Conservation (phyloP, 2,113 vertebrate genomes). For the Acanthochromis polyacanthus region DNA sequence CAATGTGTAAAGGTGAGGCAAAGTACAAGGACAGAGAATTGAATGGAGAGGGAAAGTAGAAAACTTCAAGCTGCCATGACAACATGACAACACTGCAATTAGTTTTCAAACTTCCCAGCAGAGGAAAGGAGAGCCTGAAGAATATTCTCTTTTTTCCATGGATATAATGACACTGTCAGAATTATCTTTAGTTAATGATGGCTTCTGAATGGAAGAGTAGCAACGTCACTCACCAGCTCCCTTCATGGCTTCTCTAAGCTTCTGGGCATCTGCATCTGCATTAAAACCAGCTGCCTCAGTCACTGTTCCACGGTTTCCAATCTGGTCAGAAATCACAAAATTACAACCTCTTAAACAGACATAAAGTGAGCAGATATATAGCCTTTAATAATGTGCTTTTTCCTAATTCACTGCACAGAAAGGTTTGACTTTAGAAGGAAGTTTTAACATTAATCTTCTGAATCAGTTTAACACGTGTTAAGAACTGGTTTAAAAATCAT, state of each 20-base stretch:
- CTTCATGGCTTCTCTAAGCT: slow-evolving; percentile 93
- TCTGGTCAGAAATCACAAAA: slow-evolving; percentile 55
- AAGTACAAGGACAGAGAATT: slow-evolving; percentile 10
- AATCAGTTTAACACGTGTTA: too few species aligned
- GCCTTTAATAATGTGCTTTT: neutral
- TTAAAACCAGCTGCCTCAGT: slow-evolving; percentile 87
- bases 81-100: slow-evolving; percentile 21
- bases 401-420: neutral
- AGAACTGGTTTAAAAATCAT: neutral
- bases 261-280: slow-evolving; percentile 86
- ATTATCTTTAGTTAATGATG: slow-evolving; percentile 16
- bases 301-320: slow-evolving; percentile 87
- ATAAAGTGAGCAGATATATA: slow-evolving; percentile 3
- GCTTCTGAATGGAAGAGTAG: neutral
- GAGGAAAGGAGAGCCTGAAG: slow-evolving; percentile 6
- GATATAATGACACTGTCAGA: slow-evolving; percentile 3
- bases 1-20: neutral
- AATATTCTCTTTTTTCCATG: slow-evolving; percentile 25
- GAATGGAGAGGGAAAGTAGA: neutral
- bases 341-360: neutral
- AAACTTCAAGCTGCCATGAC: slow-evolving; percentile 22
- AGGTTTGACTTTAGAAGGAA: too few species aligned
- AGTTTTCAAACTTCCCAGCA: slow-evolving; percentile 54
- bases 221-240: slow-evolving; percentile 89
- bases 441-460: too few species aligned